Evolutionary conservation across 2,888 invertebrate species (phyloP).

Genomic region (Melinaea marsaeus): DNA sequence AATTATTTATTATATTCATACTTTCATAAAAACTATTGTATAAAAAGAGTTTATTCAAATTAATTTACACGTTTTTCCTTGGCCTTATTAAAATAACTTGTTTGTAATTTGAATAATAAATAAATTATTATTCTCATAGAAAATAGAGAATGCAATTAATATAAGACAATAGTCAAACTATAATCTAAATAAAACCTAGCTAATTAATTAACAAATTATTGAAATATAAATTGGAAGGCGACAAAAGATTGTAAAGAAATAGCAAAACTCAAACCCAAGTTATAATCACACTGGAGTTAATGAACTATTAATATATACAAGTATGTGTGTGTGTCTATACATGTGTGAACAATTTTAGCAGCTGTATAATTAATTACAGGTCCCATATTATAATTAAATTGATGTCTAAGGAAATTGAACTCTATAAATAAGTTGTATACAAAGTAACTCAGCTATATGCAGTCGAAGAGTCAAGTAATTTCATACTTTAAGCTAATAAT

Average conservation of each 20-base stretch:
- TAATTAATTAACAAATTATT: no score
- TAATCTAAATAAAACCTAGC: slow-evolving; percentile 7
- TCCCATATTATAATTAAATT: slow-evolving; percentile 34
- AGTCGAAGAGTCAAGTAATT: no score
- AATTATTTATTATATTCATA: neutral
- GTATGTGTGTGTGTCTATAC: slow-evolving; percentile 36
- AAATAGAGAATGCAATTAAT: neutral
- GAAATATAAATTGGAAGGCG: no score
- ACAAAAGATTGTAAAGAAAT: no score
- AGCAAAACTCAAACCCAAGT: slow-evolving; percentile 20
- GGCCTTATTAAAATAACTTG: neutral
- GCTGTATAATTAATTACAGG: slow-evolving; percentile 37
- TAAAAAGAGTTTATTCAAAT: slow-evolving; percentile 1
- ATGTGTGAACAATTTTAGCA: slow-evolving; percentile 41
- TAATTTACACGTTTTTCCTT: slow-evolving; percentile 1
- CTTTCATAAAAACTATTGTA: neutral
- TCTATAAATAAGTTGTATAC: slow-evolving; percentile 22
- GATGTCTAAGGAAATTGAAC: slow-evolving; percentile 27
- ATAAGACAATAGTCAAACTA: slow-evolving; percentile 1
- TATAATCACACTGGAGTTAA: slow-evolving; percentile 24
- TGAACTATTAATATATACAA: slow-evolving; percentile 39
- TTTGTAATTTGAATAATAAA: slow-evolving; percentile 1
- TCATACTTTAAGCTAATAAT: neutral
- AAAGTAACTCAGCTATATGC: neutral
- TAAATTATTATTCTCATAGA: neutral